phyloP scores from a whole-genome alignment of 53 echinoderm and acorn worm species.

The Glandiceps talaboti region DNA sequence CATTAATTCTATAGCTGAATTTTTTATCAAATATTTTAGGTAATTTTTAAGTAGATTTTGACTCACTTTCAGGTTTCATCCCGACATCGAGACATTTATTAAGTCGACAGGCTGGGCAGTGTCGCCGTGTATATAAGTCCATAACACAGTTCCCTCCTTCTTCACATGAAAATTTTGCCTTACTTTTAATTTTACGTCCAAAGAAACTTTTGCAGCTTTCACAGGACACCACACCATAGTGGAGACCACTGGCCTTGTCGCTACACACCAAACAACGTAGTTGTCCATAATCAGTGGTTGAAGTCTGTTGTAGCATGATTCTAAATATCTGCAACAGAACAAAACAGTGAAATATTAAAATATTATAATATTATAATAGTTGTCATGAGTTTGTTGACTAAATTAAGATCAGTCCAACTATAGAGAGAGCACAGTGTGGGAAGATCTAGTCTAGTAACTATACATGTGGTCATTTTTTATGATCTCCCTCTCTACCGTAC shows the following conservation, averaged over 20 bases:
- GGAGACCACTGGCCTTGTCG: conserved; percentile 98
- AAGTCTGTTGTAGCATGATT: background rate
- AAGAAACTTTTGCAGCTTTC: conserved; percentile 99
- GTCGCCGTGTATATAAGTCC: conserved; percentile 93
- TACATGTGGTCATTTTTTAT: too few species aligned
- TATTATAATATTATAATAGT: too few species aligned
- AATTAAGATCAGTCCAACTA: too few species aligned
- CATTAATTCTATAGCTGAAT: too few species aligned
- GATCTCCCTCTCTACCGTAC: too few species aligned
- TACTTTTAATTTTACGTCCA: conserved; percentile 98
- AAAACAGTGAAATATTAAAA: too few species aligned
- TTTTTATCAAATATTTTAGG: too few species aligned
- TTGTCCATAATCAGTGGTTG: conserved; percentile 58
- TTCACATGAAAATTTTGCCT: conserved; percentile 95
- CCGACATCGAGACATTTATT: conserved; percentile 98
- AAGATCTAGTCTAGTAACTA: too few species aligned
- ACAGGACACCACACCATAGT: conserved; percentile 95
- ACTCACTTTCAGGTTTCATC: conserved; percentile 99
- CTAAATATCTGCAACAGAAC: too few species aligned
- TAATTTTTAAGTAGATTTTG: too few species aligned
- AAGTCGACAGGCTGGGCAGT: conserved; percentile 93
- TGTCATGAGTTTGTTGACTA: too few species aligned
- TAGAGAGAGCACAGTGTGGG: too few species aligned
- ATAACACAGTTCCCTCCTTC: conserved; percentile 98
- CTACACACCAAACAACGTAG: conserved; percentile 97